Conservation (phyloP, 2,888 invertebrate genomes). For the Troglohyphantes excavatus region DNA sequence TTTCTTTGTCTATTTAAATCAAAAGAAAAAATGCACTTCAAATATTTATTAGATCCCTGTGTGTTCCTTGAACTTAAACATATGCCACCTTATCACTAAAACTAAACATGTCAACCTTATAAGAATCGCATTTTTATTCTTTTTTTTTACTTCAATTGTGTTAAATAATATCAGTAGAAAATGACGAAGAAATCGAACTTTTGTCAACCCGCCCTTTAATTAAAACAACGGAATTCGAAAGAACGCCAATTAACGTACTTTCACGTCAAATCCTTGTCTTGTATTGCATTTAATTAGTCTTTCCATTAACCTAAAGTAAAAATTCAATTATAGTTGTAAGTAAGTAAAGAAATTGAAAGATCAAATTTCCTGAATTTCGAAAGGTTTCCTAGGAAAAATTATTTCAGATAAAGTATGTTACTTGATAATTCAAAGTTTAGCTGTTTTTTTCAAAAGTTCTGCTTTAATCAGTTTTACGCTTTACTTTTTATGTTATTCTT, state of each 20-base stretch:
- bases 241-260: conserved; percentile 69
- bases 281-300: conserved; percentile 63
- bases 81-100: no score
- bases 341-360: conserved; percentile 36
- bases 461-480: no score
- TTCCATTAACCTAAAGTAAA: conserved; percentile 56
- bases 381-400: neutral
- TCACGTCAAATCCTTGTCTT: conserved; percentile 67
- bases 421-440: no score
- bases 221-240: conserved; percentile 72
- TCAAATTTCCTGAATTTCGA: neutral
- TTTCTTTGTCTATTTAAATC: no score
- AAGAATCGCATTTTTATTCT: conserved; percentile 22
- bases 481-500: no score
- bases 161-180: conserved; percentile 53
- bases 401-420: no score
- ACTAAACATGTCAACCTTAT: neutral
- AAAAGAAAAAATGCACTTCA: neutral
- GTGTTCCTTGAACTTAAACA: no score
- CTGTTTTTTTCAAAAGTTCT: no score
- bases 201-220: conserved; percentile 70
- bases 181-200: conserved; percentile 22
- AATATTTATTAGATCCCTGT: conserved; percentile 44
- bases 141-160: conserved; percentile 2
- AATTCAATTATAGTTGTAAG: conserved; percentile 61